Percentiles rank a stretch among this genome's conserved stretches.
phyloP scores from a whole-genome alignment of 2,888 invertebrate genomes.

The Cataglyphis altisquamis region DNA sequence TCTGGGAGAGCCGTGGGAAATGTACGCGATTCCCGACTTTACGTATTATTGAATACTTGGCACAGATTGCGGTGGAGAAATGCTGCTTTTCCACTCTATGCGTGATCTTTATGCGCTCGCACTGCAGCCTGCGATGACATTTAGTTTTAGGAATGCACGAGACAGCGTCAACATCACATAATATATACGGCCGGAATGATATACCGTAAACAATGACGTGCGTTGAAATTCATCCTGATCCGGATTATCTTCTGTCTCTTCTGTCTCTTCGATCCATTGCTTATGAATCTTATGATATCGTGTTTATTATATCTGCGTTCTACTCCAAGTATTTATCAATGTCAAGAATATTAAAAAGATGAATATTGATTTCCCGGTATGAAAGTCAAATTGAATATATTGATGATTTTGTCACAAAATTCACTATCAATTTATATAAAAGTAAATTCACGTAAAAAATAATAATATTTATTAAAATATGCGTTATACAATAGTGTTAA shows the following conservation, averaged over 20 bases:
- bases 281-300: background rate
- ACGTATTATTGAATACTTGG: constrained; percentile 67
- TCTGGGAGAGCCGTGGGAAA: constrained; percentile 64
- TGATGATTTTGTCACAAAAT: background rate
- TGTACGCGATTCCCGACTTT: constrained; percentile 57
- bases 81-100: constrained; percentile 60
- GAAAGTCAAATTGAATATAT: background rate
- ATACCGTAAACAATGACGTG: constrained; percentile 35
- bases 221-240: constrained; percentile 36
- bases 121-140: constrained; percentile 62
- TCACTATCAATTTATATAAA: background rate
- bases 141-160: constrained; percentile 65
- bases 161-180: constrained; percentile 53
- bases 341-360: background rate
- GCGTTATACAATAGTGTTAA: background rate
- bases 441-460: background rate
- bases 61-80: constrained; percentile 58
- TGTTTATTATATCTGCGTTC: constrained; percentile 3
- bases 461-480: background rate
- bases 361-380: background rate
- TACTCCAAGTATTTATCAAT: background rate
- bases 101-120: constrained; percentile 67
- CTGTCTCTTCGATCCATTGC: background rate
- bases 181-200: constrained; percentile 27
- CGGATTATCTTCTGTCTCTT: constrained; percentile 20